These are phyloP conservation scores for Heliconius ismenius DNA, from an alignment of 2,888 invertebrate species.

Conservation along the genomic window DNA sequence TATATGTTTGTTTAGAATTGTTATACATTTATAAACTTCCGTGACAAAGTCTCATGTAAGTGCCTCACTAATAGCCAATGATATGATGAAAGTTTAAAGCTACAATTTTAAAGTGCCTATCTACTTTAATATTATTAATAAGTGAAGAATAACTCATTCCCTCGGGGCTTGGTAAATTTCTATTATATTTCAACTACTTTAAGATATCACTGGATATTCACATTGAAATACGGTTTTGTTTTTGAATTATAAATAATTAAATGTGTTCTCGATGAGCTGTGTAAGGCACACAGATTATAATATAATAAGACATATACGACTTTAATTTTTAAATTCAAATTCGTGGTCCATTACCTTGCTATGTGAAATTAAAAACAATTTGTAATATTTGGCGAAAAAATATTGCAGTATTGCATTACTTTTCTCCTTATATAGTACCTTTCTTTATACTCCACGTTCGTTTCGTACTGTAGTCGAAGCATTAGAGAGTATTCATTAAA, in stretches of 20 bases:
- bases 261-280: constrained; percentile 26
- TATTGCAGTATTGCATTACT: background rate
- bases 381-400: constrained; percentile 12
- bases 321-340: constrained; percentile 12
- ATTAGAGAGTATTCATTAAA: constrained; percentile 13
- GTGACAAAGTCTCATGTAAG: background rate
- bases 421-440: background rate
- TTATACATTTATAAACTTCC: background rate
- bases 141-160: constrained; percentile 29
- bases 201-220: constrained; percentile 38
- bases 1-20: background rate
- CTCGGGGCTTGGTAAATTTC: constrained; percentile 18
- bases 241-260: constrained; percentile 4
- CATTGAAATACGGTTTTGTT: constrained; percentile 23
- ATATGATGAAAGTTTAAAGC: constrained; percentile 65
- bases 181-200: constrained; percentile 31
- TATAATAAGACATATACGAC: constrained; percentile 25
- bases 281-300: constrained; percentile 41
- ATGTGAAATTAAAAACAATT: constrained; percentile 12
- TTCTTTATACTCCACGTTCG: constrained; percentile 18
- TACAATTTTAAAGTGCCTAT: constrained; percentile 71
- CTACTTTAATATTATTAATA: constrained; percentile 53
- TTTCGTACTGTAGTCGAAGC: constrained; percentile 26
- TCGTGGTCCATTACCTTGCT: constrained; percentile 21
- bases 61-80: constrained; percentile 52